Evolutionary conservation across 2,797 vertebrate genomes (phyloP).

Genomic region (Graptemys geographica): DNA sequence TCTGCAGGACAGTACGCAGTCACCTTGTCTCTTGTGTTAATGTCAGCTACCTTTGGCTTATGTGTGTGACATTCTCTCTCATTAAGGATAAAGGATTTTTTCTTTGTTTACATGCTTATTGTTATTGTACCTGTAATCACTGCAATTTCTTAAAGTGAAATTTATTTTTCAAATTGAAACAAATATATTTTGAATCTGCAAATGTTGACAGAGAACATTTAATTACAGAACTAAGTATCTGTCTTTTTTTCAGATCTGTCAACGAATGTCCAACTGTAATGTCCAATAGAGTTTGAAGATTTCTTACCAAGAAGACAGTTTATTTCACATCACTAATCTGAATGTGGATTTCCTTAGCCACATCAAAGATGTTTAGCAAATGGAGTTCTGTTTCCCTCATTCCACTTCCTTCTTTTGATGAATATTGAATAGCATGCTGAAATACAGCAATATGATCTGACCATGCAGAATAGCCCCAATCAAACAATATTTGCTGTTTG

Average conservation of each 20-base stretch:
- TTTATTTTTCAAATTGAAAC: accelerated
- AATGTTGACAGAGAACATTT: not conserved
- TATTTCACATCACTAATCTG: not conserved
- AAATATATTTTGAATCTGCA: not conserved
- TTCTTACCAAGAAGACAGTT: not conserved
- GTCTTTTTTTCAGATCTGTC: not conserved
- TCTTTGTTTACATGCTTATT: accelerated
- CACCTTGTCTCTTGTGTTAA: not conserved
- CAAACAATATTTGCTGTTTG: accelerated
- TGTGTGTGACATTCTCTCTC: accelerated
- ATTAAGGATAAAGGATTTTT: not conserved
- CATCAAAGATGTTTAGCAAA: not conserved
- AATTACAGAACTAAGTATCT: not conserved
- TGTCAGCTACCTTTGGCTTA: accelerated
- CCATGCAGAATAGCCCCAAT: not conserved
- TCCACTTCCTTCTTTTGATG: not conserved
- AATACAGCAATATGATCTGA: not conserved
- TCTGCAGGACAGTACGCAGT: not conserved
- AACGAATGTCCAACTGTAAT: not conserved
- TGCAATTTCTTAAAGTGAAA: not conserved
- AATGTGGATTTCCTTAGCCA: not conserved
- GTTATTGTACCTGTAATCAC: not conserved
- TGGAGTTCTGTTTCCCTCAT: accelerated
- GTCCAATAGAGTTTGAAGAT: not conserved
- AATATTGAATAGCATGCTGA: not conserved